These are phyloP conservation scores for Enteromius mattozi DNA, from an alignment of 2,797 vertebrate species.

Conservation along the genomic window DNA sequence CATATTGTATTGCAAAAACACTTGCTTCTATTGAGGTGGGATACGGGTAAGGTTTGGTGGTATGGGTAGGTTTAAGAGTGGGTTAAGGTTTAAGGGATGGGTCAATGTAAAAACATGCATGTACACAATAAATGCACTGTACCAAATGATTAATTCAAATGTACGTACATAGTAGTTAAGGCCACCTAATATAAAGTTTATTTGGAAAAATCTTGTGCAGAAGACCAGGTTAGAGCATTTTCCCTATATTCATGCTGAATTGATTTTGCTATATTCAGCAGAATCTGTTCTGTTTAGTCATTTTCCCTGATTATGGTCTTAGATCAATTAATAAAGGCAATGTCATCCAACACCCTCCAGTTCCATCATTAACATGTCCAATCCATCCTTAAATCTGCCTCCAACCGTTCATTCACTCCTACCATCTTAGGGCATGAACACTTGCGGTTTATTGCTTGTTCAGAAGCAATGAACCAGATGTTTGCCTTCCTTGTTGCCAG, in stretches of 20 bases:
- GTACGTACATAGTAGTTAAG: too few species aligned
- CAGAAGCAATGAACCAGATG: conserved; percentile 10
- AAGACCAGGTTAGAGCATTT: not conserved
- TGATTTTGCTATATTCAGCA: not conserved
- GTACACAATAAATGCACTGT: too few species aligned
- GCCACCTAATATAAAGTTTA: not conserved
- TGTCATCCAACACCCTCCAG: not conserved
- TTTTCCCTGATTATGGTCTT: not conserved
- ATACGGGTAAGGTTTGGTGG: too few species aligned
- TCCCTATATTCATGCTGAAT: not conserved
- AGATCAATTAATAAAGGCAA: not conserved
- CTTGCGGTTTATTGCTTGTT: not conserved
- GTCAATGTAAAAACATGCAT: too few species aligned
- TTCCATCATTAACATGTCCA: not conserved
- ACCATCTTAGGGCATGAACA: not conserved
- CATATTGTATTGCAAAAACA: too few species aligned
- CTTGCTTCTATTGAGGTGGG: too few species aligned
- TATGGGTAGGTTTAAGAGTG: too few species aligned
- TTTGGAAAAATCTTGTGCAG: not conserved
- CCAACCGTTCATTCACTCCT: not conserved
- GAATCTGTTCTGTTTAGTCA: not conserved
- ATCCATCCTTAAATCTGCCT: not conserved
- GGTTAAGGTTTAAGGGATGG: too few species aligned
- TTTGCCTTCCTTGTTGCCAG: not conserved
- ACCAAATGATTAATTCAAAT: too few species aligned